Base-by-base conservation (phyloP, 2,888 invertebrate genomes). In the Marronus borbonicus region DNA sequence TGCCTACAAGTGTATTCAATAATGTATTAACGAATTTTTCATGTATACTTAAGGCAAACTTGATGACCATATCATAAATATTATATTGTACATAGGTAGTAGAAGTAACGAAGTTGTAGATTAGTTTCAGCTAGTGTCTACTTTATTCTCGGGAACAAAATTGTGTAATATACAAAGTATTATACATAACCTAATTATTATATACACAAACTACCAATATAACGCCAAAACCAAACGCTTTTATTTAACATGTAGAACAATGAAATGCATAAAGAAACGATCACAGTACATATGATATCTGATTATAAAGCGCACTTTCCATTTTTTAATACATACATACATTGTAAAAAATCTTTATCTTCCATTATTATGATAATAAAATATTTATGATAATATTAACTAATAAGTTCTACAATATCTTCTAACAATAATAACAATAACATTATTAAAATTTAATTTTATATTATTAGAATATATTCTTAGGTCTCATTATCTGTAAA, bases 111-210 rank as follows among this genome's bases (percentile, higher is more conserved):
- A 17, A 39, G 14, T 14, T 50, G 24, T 60, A 68, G 68, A 68
- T n/a, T 68, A 74, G 72, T 72, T 39, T 77, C 62, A 50, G 62
- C 69, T 64, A 60, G 44, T 72, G 36, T 72, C 36, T 64, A 69
- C 20, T 77, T 77, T 77, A 72, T 72, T 50, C 77, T 77, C 60
- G 77, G 77, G 77, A 77, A 77, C 77, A 77, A 77, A 70, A 20
- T 44, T 50, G 39, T 77, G 65, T 77, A 77, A 77, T 70, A 72
- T 72, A 77, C 58, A 39, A 39, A 72, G 24, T 70, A 52, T 62
- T 12, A 70, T 69, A 60, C 49, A 69, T 39, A 68, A 20, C 44
- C 4, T 36, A 39, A 8, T 39, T 39, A 10, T 66, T 66, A 70
- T 28, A 77, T 49, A 60, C 58, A 76, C 17, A 70, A 70, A 74